phyloP scores from a whole-genome alignment of 2,888 invertebrate species.

The Leptinotarsa haldemani region DNA sequence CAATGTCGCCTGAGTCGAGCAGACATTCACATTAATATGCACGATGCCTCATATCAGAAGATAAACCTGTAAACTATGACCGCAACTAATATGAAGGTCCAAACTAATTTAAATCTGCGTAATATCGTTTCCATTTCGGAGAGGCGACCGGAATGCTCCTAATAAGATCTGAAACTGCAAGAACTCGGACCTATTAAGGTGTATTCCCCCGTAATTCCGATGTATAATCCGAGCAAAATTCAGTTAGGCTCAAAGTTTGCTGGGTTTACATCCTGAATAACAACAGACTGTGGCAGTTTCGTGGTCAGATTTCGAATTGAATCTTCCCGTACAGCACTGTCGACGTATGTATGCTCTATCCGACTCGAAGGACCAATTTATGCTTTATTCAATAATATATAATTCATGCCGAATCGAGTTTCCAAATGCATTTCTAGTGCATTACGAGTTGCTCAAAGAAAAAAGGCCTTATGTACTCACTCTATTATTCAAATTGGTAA shows the following conservation, averaged over 20 bases:
- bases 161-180: slow-evolving; percentile 11
- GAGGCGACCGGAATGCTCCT: neutral
- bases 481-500: neutral
- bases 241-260: slow-evolving; percentile 25
- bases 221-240: slow-evolving; percentile 33
- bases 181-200: slow-evolving; percentile 14
- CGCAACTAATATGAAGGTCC: slow-evolving; percentile 7
- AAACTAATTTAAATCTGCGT: slow-evolving; percentile 2
- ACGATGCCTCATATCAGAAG: neutral
- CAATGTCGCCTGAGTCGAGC: neutral
- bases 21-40: neutral
- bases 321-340: neutral
- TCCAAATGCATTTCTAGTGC: neutral
- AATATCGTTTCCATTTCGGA: neutral
- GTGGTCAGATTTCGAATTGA: slow-evolving; percentile 22
- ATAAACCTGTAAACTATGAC: neutral
- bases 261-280: slow-evolving; percentile 29
- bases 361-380: neutral
- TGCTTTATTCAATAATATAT: neutral
- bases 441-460: too few relatives aligned
- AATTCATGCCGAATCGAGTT: neutral
- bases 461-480: neutral
- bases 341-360: neutral
- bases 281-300: slow-evolving; percentile 22
- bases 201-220: slow-evolving; percentile 21